phyloP scores from a whole-genome alignment of 1,140 invertebrate genomes.

The Marisa cornuarietis region DNA sequence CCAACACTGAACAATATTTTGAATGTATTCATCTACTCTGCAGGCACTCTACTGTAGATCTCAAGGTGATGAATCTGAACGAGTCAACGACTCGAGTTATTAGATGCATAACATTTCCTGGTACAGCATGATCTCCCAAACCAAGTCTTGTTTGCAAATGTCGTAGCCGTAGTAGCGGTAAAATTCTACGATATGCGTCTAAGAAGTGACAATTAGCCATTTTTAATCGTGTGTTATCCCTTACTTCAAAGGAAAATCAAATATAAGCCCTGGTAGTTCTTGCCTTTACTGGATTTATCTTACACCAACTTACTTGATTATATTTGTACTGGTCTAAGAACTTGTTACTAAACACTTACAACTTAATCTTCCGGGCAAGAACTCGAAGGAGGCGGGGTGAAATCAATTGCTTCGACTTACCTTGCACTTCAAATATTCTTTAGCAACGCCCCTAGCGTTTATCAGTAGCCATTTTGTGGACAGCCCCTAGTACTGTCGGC shows the following conservation, averaged over 20 bases:
- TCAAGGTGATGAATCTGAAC: no score
- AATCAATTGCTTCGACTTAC: not conserved
- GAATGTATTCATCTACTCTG: no score
- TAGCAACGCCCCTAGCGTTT: slow-evolving; percentile 11
- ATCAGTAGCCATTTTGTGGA: slow-evolving; percentile 19
- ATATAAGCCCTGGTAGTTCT: not conserved
- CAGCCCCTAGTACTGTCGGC: not conserved
- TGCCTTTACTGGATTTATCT: not conserved
- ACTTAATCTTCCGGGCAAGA: slow-evolving; percentile 14
- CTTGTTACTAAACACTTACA: not conserved
- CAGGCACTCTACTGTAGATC: no score
- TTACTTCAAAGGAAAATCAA: not conserved
- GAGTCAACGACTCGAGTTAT: no score
- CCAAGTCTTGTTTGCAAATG: no score
- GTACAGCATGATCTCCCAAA: no score
- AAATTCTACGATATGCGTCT: not conserved
- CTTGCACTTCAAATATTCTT: not conserved
- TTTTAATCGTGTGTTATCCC: not conserved
- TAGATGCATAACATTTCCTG: no score
- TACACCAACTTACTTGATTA: not conserved
- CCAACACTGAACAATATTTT: no score
- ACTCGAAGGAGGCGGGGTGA: slow-evolving; percentile 10
- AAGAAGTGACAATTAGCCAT: not conserved
- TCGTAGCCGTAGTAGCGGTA: not conserved
- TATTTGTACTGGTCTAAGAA: not conserved